Base-by-base conservation (phyloP, 2,797 vertebrate genomes). In the Calcarius lapponicus region DNA sequence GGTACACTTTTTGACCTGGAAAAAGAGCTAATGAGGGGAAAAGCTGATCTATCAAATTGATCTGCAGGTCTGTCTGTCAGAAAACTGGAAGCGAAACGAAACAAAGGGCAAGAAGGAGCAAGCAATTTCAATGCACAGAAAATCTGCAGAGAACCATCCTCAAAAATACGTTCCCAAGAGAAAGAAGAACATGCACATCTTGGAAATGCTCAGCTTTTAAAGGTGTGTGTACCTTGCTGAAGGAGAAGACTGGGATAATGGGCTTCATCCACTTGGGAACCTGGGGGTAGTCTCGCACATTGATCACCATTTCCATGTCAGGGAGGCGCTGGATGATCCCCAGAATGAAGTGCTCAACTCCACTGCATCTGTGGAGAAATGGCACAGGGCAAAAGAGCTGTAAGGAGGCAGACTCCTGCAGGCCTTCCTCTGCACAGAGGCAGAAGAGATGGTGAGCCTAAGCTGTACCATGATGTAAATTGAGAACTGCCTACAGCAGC, bases 241-340 rank as follows among this genome's bases (percentile, higher is more conserved):
- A 99, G 83, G 99, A 99, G 95, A 99, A 98, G 87, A 99, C 97
- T 1, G 99, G 99, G 54, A 99, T 97, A 25, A 97, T 87, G 3
- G 99, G 98, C 70, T 98, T 98, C 97, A 99, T 98, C 99, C 99
- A 99, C 56, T 87, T 98, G 60, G 99, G 99, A 64, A 99, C 98
- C 95, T 99, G 99, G n/a, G 99, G 99, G 87, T 99, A 99, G 95
- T 99, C 99, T 73, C 99, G 97, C n/a, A 99, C 99, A 61, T 99
- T 99, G 80, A 99, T 98, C 81, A 99, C 98, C 98, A 99, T 98
- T 97, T 99, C 99, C 97, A 99, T 94, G 96, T 99, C 98, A 18
- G 99, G 99, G 47, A 99, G 97, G 58, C 38, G 97, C 85, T 96
- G 96, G 20, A 99, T 98, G 88, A 99, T 97, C 95, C 98, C 98